Evolutionary conservation across 2,113 vertebrate genomes (phyloP).

Genomic region (Capra hircus): DNA sequence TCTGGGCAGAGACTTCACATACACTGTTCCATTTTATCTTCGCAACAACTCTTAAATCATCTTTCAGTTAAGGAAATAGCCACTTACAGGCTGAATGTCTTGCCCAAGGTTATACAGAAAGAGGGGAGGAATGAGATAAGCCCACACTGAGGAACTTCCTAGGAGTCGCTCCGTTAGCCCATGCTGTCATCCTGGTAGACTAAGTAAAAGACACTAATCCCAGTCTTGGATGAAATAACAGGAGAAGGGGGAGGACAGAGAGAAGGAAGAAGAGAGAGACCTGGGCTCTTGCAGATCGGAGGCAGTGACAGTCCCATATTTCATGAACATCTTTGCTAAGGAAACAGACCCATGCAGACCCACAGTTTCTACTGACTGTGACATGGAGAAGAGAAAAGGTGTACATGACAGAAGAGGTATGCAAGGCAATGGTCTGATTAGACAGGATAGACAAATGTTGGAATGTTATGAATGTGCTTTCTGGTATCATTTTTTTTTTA

Average conservation of each 20-base stretch:
- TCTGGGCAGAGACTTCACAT: not conserved
- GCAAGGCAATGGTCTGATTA: not conserved
- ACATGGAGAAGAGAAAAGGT: not conserved
- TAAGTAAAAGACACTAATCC: not conserved
- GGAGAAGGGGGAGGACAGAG: not conserved
- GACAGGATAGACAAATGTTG: not conserved
- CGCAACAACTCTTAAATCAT: not conserved
- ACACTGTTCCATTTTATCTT: not conserved
- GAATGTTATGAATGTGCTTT: not conserved
- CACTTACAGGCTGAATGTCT: not conserved
- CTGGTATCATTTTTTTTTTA: not conserved
- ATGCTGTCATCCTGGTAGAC: not conserved
- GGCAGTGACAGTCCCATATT: not conserved
- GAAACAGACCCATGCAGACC: not conserved
- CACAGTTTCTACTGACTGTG: not conserved
- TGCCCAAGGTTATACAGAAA: not conserved
- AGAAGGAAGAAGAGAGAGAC: not conserved
- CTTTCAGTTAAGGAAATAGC: not conserved
- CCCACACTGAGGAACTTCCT: not conserved
- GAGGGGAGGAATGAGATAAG: not conserved
- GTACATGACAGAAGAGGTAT: not conserved
- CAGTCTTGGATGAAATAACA: not conserved
- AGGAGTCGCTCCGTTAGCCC: not conserved
- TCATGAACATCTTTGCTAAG: not conserved
- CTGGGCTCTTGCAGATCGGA: not conserved